phyloP scores from a whole-genome alignment of 2,888 invertebrate genomes.

The Megalurothrips usitatus region DNA sequence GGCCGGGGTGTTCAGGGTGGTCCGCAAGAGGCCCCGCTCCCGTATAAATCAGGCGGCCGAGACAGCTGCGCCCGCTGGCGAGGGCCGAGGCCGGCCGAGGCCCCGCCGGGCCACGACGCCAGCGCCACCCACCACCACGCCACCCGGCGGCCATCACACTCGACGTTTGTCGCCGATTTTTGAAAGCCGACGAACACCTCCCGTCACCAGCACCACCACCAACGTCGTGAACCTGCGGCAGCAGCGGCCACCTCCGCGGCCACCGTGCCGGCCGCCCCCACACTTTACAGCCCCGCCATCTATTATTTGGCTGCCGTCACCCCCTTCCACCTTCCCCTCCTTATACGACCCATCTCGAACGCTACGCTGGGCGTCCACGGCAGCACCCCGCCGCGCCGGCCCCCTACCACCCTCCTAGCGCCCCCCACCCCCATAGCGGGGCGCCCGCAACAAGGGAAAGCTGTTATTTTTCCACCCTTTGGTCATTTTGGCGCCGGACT shows the following conservation, averaged over 20 bases:
- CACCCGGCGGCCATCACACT: neutral
- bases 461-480: slow-evolving; percentile 26
- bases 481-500: slow-evolving; percentile 23
- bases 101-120: neutral
- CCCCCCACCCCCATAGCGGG: neutral
- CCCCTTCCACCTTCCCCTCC: neutral
- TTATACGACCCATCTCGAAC: slow-evolving; percentile 1
- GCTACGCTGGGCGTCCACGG: neutral
- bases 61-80: neutral
- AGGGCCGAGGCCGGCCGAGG: neutral
- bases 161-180: too few species aligned
- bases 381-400: neutral
- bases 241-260: too few species aligned
- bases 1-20: neutral
- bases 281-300: slow-evolving; percentile 10
- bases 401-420: too few species aligned
- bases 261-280: neutral
- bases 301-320: neutral
- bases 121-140: neutral
- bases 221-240: neutral
- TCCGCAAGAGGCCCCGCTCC: slow-evolving; percentile 15
- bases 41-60: neutral
- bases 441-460: neutral
- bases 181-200: too few species aligned
- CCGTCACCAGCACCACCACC: neutral